Evolutionary conservation across 2,888 invertebrate genomes (phyloP), one percentile per base, ranked within the genome.

Genomic region (Tetramorium bicarinatum): DNA sequence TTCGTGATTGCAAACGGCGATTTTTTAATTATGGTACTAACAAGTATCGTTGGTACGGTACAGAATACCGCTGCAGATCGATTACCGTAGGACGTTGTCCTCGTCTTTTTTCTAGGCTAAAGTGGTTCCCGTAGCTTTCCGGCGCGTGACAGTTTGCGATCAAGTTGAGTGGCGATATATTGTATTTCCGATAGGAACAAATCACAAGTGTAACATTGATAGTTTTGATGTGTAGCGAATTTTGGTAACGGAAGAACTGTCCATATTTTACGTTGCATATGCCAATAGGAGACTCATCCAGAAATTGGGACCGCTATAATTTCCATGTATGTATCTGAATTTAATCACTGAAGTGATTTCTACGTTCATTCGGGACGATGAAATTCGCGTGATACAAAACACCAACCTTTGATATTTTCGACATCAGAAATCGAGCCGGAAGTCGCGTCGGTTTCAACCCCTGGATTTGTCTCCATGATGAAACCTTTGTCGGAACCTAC

Each of bases 41-140:
- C 18, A 56, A 71, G 7, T 59, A 21, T 44, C 72, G 38, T 47
- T 34, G 59, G 54, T 2, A 18, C 75, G 62, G 34, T 52, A 47
- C 34, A 34, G 38, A 69, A 38, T 71, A 71, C 47, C 74, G 79
- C 25, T 13, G 34, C 47, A 13, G 59, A 21, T 79, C 34, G 47
- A 79, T 34, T 71, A 18, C 34, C 44, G 8, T 59, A 71, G 59
- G 74, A 79, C 59, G 13, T 67, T 54, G 67, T 54, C 54, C 69
- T 67, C 59, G 47, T 79, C 79, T 71, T 47, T 71, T 44, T 74
- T 18, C 61, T 75, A 79, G 79, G 74, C 59, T 79, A 79, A 79
- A 59, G n/a, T 34, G 74, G 18, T 71, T 44, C 34, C 34, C 79
- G 79, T 72, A 67, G 56, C 79, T 71, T 79, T 79, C 18, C 47